These are phyloP conservation scores for Tympanoctomys barrerae DNA, from an alignment of 2,797 vertebrate species.

Conservation along the genomic window DNA sequence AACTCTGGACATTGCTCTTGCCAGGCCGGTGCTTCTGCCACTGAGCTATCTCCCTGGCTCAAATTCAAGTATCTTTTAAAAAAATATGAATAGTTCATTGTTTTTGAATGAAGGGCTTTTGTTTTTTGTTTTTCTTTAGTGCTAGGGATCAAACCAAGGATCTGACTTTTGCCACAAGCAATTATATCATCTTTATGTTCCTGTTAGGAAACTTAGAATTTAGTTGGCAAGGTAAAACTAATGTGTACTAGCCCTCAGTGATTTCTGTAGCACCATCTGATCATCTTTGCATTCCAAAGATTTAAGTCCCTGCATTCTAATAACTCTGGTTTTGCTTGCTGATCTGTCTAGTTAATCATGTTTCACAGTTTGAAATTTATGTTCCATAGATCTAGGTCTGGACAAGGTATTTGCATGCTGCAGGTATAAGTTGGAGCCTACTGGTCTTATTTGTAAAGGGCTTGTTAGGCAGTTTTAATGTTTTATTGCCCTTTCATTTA, in stretches of 20 bases:
- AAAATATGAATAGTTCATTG: not conserved
- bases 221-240: conserved; percentile 38
- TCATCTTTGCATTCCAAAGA: not conserved
- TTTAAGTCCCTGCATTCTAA: not conserved
- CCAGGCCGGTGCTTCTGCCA: too few relatives aligned
- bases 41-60: too few relatives aligned
- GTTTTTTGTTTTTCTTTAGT: not conserved
- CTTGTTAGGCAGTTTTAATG: not conserved
- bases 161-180: not conserved
- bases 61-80: not conserved
- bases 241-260: not conserved
- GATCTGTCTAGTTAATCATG: conserved; percentile 27
- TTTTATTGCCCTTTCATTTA: conserved; percentile 54
- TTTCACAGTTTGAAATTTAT: conserved; percentile 33
- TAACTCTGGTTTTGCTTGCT: conserved; percentile 25
- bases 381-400: not conserved
- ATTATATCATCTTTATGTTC: conserved; percentile 3
- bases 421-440: not conserved
- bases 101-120: not conserved
- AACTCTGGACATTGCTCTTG: too few relatives aligned
- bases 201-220: conserved; percentile 51
- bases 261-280: not conserved
- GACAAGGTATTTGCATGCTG: not conserved
- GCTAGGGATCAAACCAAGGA: not conserved
- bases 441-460: not conserved